phyloP scores from a whole-genome alignment of 2,113 vertebrate species.

The Gadus macrocephalus region DNA sequence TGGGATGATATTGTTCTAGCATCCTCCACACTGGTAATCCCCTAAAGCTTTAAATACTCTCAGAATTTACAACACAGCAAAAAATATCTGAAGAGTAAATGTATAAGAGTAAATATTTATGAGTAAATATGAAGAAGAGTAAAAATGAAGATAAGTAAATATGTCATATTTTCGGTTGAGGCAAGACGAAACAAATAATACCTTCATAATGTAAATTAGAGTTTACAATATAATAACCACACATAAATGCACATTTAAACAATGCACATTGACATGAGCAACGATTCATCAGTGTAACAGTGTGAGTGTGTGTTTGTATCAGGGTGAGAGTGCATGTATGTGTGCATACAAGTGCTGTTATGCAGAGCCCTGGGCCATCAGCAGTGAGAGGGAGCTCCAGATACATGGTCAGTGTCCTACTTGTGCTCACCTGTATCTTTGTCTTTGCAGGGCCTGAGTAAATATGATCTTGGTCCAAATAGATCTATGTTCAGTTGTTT shows the following conservation, averaged over 20 bases:
- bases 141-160: conserved; percentile 17
- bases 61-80: conserved; percentile 21
- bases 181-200: not conserved
- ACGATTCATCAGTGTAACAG: not conserved
- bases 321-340: not conserved
- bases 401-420: conserved; percentile 38
- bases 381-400: conserved; percentile 31
- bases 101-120: conserved; percentile 7
- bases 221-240: not conserved
- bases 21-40: conserved; percentile 65
- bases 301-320: conserved; percentile 1
- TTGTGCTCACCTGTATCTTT: conserved; percentile 60
- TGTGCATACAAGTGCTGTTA: not conserved
- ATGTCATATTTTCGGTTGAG: conserved; percentile 22
- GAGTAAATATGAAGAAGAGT: not conserved
- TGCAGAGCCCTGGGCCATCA: conserved; percentile 21
- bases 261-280: no score
- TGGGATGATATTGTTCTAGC: conserved; percentile 41
- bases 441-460: conserved; percentile 39
- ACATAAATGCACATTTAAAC: no score
- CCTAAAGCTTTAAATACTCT: conserved; percentile 67
- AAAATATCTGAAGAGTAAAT: not conserved
- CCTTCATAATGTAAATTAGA: not conserved
- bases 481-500: not conserved
- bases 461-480: conserved; percentile 24